Base-by-base conservation (phyloP, 2,113 vertebrate species). In the Eira barbara region DNA sequence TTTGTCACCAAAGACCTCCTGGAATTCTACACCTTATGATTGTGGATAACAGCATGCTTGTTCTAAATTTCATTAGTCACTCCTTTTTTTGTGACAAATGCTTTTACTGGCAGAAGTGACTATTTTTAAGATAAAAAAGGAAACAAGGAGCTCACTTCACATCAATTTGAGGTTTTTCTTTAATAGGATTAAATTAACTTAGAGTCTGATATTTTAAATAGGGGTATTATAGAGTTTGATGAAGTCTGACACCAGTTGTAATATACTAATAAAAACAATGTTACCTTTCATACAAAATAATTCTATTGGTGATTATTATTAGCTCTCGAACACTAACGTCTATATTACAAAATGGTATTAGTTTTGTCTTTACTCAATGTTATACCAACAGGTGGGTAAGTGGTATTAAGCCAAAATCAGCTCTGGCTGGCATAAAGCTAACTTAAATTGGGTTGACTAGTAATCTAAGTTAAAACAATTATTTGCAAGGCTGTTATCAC, bases 21-120 rank as follows among this genome's bases (percentile, higher is more conserved):
- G 87, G 78, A 98, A 95, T 95, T 3, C 71, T 95, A 94, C 57
- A 71, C 59, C 92, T 97, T 91, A 39, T 63, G 87, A 95, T 39
- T 96, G n/a, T 90, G 89, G 81, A 95, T 12, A 94, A 69, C 4
- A 69, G 95, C 55, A 88, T 1, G 20, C 59, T 94, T 79, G 45
- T n/a, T 96, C 55, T 91, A 97, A 97, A 98, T 91, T 94, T 97
- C n/a, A 92, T 13, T n/a, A 94, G 42, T 96, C 34, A 74, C 55
- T 69, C 3, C 29, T 87, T 95, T 93, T 83, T 89, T 20, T 23
- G 31, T 92, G 76, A 95, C 4, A 94, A 87, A 92, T 85, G 52
- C 4, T 98, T 93, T 96, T 92, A 95, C 34, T 92, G 93, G 95
- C n/a, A 17, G 12, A 61, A 96, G 25, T 78, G 61, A 91, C 39